phyloP scores from a whole-genome alignment of 2,888 invertebrate species.

The Exocentrus adspersus region DNA sequence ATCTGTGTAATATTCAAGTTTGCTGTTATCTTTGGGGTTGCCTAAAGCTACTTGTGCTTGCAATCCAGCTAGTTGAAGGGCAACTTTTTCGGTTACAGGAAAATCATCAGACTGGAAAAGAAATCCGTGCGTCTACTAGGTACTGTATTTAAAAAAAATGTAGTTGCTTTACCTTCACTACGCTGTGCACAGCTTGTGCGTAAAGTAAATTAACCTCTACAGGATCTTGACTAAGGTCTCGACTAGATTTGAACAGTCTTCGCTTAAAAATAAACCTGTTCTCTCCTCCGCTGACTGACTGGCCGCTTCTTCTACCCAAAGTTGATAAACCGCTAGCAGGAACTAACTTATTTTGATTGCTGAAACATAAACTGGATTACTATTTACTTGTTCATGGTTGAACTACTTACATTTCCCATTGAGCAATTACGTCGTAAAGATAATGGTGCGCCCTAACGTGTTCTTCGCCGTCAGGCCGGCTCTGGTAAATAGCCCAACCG shows the following conservation, averaged over 20 bases:
- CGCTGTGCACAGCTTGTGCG: conserved; percentile 94
- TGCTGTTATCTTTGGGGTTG: conserved; percentile 80
- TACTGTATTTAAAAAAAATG: neutral
- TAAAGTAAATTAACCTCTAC: conserved; percentile 94
- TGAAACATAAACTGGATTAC: conserved; percentile 47
- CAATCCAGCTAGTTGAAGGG: conserved; percentile 90
- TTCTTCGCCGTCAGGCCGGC: conserved; percentile 86
- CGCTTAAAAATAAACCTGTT: conserved; percentile 93
- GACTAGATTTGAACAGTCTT: conserved; percentile 85
- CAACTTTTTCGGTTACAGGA: conserved; percentile 94
- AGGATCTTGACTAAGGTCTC: conserved; percentile 93
- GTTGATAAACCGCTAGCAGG: conserved; percentile 61
- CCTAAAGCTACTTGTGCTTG: conserved; percentile 96
- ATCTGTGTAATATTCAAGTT: conserved; percentile 88
- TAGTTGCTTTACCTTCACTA: conserved; percentile 82
- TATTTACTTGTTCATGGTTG: neutral
- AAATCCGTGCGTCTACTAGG: too few relatives aligned
- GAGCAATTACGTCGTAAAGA: conserved; percentile 91
- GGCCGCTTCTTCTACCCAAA: conserved; percentile 67
- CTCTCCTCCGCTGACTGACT: conserved; percentile 83
- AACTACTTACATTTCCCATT: conserved; percentile 86
- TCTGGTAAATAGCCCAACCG: conserved; percentile 96
- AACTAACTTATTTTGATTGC: conserved; percentile 59
- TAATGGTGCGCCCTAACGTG: conserved; percentile 92
- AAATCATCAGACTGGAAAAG: conserved; percentile 85